phyloP scores from a whole-genome alignment of 2,888 invertebrate species.

The Teleogryllus oceanicus region DNA sequence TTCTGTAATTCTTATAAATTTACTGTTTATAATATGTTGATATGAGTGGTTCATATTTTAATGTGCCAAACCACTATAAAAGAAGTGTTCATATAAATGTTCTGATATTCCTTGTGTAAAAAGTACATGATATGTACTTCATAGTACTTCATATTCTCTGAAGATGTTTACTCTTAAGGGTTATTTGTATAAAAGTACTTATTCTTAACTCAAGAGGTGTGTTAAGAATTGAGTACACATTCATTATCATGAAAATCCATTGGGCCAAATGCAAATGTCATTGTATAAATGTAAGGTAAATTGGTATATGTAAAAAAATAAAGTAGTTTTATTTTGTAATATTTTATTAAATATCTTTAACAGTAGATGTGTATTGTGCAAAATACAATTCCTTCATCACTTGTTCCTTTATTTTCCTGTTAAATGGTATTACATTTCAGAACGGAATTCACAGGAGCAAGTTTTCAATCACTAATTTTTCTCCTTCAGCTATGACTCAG shows the following conservation, averaged over 20 bases:
- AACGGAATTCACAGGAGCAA: not conserved
- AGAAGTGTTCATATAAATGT: slow-evolving; percentile 4
- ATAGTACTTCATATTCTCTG: not conserved
- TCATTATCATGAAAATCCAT: not conserved
- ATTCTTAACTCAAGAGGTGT: not conserved
- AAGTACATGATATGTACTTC: not conserved
- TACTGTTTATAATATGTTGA: not conserved
- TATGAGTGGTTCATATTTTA: slow-evolving; percentile 18
- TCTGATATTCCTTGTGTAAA: not conserved
- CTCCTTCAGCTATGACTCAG: not conserved
- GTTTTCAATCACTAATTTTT: no score
- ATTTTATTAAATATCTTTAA: slow-evolving; percentile 45
- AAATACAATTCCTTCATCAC: slow-evolving; percentile 44
- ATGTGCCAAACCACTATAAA: not conserved
- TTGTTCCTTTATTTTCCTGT: no score
- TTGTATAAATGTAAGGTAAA: not conserved
- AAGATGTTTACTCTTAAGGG: not conserved
- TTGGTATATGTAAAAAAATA: slow-evolving; percentile 6
- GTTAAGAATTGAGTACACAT: not conserved
- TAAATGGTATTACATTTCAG: no score
- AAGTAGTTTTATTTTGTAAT: slow-evolving; percentile 1
- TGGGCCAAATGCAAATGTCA: not conserved
- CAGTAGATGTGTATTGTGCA: slow-evolving; percentile 97
- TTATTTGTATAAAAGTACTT: not conserved
- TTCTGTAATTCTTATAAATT: not conserved